Base-by-base conservation (phyloP, 2,888 invertebrate genomes). In the Cetonia aurata region DNA sequence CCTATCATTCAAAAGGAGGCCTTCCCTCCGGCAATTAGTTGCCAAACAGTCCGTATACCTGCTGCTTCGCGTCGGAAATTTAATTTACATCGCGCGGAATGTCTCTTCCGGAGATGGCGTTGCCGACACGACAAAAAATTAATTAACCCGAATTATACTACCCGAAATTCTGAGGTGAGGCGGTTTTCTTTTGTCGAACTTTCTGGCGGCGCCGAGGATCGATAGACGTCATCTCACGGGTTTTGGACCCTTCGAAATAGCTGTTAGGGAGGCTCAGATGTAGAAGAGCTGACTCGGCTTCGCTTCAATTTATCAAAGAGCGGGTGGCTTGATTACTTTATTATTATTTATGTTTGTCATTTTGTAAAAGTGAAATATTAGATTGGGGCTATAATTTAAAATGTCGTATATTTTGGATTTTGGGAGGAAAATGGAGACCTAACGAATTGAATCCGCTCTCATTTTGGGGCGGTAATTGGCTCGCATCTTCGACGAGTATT, bases 51-150 rank as follows among this genome's bases (percentile, higher is more conserved):
- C 57, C 55, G 42, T 46, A 68, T 71, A 69, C 53, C 44, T 71
- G 68, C 50, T 42, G 71, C 69, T 71, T 67, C 56, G 48, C 69
- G 71, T 65, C 65, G 71, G 50, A 59, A 71, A 68, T 59, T 53
- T 71, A 53, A 69, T 62, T 72, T 69, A 53, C 57, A 60, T 55
- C 57, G 59, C 17, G 42, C 56, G 53, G 60, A 65, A 52, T 69
- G 44, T 68, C 56, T 42, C 71, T 72, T 76, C 62, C 62, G 62
- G 62, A 65, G 50, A 65, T 50, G 62, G 37, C 48, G 48, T 12
- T 17, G 13, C n/a, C 48, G 13, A 13, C 48, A 46, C 48, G 60
- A 50, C 62, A 50, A 65, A 65, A 65, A 65, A 65, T 65, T 65
- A 65, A 65, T 65, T 65, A 65, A 65, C 62, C 46, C 50, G 62